Evolutionary conservation across 2,113 vertebrate genomes (phyloP).

Genomic region (Callospermophilus lateralis): DNA sequence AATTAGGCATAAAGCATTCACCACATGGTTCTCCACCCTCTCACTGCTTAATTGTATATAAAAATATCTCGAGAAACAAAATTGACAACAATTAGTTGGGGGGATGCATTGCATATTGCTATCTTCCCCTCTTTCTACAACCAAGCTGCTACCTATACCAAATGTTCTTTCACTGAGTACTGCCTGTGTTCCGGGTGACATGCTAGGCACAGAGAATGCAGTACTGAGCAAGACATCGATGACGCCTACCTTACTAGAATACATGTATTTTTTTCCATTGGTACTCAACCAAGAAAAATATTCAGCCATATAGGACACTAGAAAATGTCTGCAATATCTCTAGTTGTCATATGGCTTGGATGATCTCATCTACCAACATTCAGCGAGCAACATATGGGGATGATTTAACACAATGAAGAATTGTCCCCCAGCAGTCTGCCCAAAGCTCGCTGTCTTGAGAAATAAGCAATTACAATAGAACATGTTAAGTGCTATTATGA

Average conservation of each 20-base stretch:
- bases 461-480: neutral
- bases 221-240: neutral
- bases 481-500: neutral
- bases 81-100: neutral
- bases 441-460: neutral
- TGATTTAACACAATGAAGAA: slow-evolving; percentile 27
- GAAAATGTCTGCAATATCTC: neutral
- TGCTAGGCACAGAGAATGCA: neutral
- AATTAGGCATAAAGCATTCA: neutral
- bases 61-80: neutral
- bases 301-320: neutral
- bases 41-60: neutral
- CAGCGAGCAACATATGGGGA: neutral
- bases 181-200: neutral
- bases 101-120: too few species aligned
- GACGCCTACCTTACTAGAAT: neutral
- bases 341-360: neutral
- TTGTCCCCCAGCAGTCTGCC: neutral
- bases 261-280: neutral
- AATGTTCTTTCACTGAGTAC: neutral
- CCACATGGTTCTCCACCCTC: neutral
- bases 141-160: neutral
- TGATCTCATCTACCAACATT: neutral
- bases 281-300: slow-evolving; percentile 19
- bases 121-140: neutral